Percentiles rank a stretch among this genome's conserved stretches.
Conservation (phyloP, 2,113 vertebrate genomes). For the Myrmophylax atrothorax region DNA sequence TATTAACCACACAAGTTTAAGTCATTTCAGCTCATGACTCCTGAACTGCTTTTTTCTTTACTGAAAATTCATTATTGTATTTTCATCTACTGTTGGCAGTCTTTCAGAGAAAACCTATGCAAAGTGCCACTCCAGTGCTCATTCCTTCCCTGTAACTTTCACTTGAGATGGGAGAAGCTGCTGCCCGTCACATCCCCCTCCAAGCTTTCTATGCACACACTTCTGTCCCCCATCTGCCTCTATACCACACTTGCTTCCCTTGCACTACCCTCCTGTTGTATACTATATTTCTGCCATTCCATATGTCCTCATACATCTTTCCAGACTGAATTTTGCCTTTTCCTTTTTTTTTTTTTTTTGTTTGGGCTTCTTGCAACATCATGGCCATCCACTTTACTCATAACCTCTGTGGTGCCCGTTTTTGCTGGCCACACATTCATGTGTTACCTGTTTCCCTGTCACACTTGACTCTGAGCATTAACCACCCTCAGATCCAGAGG, state of each 20-base stretch:
- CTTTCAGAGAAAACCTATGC: not conserved
- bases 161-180: not conserved
- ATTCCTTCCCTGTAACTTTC: not conserved
- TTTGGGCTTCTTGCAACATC: not conserved
- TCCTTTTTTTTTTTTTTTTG: not conserved
- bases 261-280: not conserved
- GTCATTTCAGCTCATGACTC: not conserved
- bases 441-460: not conserved
- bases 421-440: not conserved
- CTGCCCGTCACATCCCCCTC: not conserved
- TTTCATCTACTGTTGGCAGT: not conserved
- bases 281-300: not conserved
- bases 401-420: not conserved
- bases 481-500: not conserved
- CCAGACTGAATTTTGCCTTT: not conserved
- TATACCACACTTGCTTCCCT: not conserved
- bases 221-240: not conserved
- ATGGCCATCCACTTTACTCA: not conserved
- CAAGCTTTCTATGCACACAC: not conserved
- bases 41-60: not conserved
- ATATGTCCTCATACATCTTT: not conserved
- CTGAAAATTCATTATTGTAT: not conserved
- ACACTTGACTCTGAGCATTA: rapidly evolving
- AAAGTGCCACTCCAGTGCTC: not conserved
- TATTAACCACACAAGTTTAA: not conserved